A percentile compares a stretch with the other conserved stretches of the same genome.
phyloP scores from a whole-genome alignment of 2,797 vertebrate species.

The Notoglanidium macrostoma region DNA sequence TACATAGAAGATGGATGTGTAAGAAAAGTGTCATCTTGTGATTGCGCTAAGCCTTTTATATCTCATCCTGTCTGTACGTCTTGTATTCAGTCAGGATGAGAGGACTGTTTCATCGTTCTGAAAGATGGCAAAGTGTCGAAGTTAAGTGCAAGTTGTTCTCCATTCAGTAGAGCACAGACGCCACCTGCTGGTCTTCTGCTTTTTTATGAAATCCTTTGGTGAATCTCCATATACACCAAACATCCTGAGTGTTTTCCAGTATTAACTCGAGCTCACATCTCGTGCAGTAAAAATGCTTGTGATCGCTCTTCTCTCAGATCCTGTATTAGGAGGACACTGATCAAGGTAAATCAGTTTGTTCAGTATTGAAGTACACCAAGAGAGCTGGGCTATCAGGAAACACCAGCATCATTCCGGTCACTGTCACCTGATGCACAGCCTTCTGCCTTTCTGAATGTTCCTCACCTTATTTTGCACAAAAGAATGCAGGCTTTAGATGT shows the following conservation, averaged over 20 bases:
- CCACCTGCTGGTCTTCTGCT: constrained; percentile 32
- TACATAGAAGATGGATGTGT: not conserved
- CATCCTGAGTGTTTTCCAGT: not conserved
- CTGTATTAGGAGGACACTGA: not conserved
- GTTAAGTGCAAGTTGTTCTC: constrained; percentile 9
- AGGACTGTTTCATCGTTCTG: not conserved
- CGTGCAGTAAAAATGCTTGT: not conserved
- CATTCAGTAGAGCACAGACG: not conserved
- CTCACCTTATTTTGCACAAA: constrained; percentile 45
- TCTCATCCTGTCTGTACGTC: not conserved
- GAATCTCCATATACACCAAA: constrained; percentile 1
- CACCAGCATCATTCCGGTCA: constrained; percentile 66
- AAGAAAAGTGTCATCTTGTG: not conserved
- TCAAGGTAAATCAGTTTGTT: not conserved
- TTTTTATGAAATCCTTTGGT: not conserved
- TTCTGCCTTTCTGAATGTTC: constrained; percentile 51
- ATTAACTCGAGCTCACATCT: not conserved
- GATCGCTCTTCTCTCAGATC: not conserved
- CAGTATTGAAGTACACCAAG: constrained; percentile 46
- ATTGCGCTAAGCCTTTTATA: not conserved
- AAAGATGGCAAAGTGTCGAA: not conserved
- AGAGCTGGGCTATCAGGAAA: constrained; percentile 35
- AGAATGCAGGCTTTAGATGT: constrained; percentile 64
- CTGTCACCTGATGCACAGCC: constrained; percentile 45
- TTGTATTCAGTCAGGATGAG: not conserved